Evolutionary conservation across 2,113 vertebrate genomes (phyloP).

Genomic region (Osmerus eperlanus): DNA sequence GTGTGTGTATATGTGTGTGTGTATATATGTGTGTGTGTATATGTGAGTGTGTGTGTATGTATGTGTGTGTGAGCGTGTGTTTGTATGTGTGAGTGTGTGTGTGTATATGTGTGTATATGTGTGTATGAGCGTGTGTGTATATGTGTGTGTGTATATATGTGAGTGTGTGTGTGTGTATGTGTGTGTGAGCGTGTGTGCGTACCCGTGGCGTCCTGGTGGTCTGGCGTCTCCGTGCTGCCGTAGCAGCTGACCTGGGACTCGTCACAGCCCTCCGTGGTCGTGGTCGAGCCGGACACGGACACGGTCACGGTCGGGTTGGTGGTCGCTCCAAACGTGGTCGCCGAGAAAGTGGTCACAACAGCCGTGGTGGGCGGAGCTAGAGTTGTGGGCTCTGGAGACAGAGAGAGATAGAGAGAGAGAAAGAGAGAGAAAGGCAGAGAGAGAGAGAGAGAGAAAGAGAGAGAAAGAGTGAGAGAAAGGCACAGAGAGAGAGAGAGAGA

Average conservation of each 20-base stretch:
- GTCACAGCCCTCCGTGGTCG: slow-evolving; percentile 72
- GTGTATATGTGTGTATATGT: slow-evolving; percentile 3
- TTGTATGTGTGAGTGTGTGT: neutral
- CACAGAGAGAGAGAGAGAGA: neutral
- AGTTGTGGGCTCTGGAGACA: slow-evolving; percentile 7
- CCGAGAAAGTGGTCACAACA: neutral
- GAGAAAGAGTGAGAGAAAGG: neutral
- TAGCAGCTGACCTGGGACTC: slow-evolving; percentile 78
- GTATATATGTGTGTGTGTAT: too few species aligned
- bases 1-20: neutral
- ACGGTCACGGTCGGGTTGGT: slow-evolving; percentile 60
- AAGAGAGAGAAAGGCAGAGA: neutral
- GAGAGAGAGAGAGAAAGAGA: neutral
- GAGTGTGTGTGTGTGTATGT: neutral
- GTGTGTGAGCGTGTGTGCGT: slow-evolving; percentile 48
- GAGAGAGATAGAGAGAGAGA: neutral
- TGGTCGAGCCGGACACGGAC: slow-evolving; percentile 59
- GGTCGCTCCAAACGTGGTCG: slow-evolving; percentile 26
- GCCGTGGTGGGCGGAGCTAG: neutral
- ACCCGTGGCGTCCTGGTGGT: slow-evolving; percentile 84
- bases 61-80: too few species aligned
- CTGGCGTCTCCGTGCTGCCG: slow-evolving; percentile 75
- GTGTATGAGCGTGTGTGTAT: neutral
- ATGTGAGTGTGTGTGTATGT: too few species aligned
- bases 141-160: neutral